Evolutionary conservation across 1,140 invertebrate species (phyloP).

Genomic region (Chlorops oryzae): DNA sequence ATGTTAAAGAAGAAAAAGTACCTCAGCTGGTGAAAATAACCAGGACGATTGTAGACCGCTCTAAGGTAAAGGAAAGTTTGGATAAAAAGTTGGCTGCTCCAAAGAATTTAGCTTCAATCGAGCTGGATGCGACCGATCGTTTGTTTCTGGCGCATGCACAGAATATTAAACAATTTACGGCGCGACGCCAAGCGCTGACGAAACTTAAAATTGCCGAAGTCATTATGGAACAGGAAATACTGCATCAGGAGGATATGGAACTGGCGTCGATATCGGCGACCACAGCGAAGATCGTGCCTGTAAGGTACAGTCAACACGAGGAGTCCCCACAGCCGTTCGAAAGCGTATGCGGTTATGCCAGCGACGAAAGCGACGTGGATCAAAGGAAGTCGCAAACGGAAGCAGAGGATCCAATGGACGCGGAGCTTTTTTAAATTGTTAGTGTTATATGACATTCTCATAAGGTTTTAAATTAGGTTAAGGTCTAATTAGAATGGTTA

Average conservation of each 20-base stretch:
- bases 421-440: too few relatives aligned
- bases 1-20: not conserved
- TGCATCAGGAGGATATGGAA: not conserved
- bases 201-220: slow-evolving; percentile 2
- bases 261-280: too few relatives aligned
- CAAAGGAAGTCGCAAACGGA: too few relatives aligned
- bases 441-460: too few relatives aligned
- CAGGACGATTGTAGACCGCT: not conserved
- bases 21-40: not conserved
- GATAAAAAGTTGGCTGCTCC: not conserved
- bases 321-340: too few relatives aligned
- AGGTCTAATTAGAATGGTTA: too few relatives aligned
- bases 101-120: not conserved
- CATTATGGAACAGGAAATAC: not conserved
- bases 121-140: not conserved
- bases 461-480: too few relatives aligned
- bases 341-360: too few relatives aligned
- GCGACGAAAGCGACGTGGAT: too few relatives aligned
- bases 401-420: too few relatives aligned
- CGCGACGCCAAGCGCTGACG: not conserved
- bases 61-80: not conserved
- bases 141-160: not conserved
- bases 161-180: not conserved
- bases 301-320: too few relatives aligned
- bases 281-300: too few relatives aligned